Conservation (phyloP, 1,140 invertebrate genomes). For the Agrypnia vestita region DNA sequence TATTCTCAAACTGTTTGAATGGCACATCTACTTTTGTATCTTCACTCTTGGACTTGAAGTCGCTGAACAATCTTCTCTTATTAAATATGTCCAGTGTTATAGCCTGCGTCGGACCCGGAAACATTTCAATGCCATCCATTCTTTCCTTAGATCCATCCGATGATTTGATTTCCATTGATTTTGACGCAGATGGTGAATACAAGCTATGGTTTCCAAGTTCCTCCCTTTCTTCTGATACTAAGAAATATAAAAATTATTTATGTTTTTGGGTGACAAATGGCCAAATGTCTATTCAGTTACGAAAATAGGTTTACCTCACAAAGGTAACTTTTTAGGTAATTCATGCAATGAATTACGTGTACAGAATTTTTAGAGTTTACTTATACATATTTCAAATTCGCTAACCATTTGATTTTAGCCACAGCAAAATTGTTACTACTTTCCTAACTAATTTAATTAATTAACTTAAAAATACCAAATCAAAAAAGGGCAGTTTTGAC, state of each 20-base stretch:
- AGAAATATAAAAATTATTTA: conserved; percentile 16
- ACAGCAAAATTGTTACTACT: too few relatives aligned
- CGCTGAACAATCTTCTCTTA: conserved; percentile 53
- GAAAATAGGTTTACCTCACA: background rate
- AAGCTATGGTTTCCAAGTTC: conserved; percentile 25
- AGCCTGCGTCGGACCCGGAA: conserved; percentile 2
- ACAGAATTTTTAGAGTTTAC: too few relatives aligned
- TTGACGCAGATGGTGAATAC: conserved; percentile 25
- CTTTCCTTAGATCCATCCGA: conserved; percentile 7
- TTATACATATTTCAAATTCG: too few relatives aligned
- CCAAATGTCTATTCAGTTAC: background rate
- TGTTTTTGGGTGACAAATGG: too few relatives aligned
- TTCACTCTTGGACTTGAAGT: conserved; percentile 55
- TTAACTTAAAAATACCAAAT: too few relatives aligned
- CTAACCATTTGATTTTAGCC: too few relatives aligned
- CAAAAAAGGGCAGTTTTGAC: too few relatives aligned
- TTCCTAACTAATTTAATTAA: too few relatives aligned
- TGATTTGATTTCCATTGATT: conserved; percentile 45
- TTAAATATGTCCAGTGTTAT: conserved; percentile 56
- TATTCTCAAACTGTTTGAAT: conserved; percentile 4
- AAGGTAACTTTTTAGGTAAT: too few relatives aligned
- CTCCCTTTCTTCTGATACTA: conserved; percentile 55
- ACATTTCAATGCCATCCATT: background rate
- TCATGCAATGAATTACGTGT: too few relatives aligned
- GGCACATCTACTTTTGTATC: conserved; percentile 39